These are phyloP conservation scores for Pasiphila rectangulata DNA, from an alignment of 2,888 invertebrate genomes.

Conservation along the genomic window DNA sequence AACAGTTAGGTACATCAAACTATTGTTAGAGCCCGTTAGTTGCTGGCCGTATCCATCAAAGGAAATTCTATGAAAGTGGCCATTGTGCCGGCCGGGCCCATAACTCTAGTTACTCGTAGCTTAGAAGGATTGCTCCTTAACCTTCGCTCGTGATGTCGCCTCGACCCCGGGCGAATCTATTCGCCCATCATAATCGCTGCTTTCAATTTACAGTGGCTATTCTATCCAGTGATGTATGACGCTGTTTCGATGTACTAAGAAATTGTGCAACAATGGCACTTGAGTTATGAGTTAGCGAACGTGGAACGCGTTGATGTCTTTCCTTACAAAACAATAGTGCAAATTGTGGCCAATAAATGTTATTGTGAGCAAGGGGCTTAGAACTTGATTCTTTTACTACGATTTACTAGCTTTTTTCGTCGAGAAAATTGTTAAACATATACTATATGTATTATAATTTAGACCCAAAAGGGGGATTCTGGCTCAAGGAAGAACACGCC, in stretches of 20 bases:
- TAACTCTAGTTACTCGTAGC: constrained; percentile 66
- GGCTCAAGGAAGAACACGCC: too few relatives aligned
- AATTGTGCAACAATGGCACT: constrained; percentile 19
- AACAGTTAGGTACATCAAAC: constrained; percentile 32
- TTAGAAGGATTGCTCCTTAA: constrained; percentile 71
- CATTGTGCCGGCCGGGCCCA: constrained; percentile 70
- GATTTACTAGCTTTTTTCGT: too few relatives aligned
- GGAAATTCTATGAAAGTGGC: constrained; percentile 73
- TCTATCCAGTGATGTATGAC: constrained; percentile 58
- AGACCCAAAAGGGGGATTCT: too few relatives aligned
- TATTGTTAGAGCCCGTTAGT: constrained; percentile 54
- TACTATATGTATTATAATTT: too few relatives aligned
- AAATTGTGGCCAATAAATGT: neutral
- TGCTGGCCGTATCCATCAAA: constrained; percentile 63
- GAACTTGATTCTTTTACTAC: too few relatives aligned
- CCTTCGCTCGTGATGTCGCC: constrained; percentile 75
- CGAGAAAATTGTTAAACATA: too few relatives aligned
- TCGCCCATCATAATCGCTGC: constrained; percentile 74
- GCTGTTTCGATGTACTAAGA: constrained; percentile 33
- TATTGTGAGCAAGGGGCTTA: too few relatives aligned
- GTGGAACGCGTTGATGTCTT: constrained; percentile 13
- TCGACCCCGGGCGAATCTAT: constrained; percentile 71
- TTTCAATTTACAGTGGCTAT: constrained; percentile 76
- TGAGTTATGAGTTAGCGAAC: constrained; percentile 1
- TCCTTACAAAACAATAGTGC: neutral